phyloP scores from a whole-genome alignment of 2,113 vertebrate genomes.

The Aspidoscelis tigris region DNA sequence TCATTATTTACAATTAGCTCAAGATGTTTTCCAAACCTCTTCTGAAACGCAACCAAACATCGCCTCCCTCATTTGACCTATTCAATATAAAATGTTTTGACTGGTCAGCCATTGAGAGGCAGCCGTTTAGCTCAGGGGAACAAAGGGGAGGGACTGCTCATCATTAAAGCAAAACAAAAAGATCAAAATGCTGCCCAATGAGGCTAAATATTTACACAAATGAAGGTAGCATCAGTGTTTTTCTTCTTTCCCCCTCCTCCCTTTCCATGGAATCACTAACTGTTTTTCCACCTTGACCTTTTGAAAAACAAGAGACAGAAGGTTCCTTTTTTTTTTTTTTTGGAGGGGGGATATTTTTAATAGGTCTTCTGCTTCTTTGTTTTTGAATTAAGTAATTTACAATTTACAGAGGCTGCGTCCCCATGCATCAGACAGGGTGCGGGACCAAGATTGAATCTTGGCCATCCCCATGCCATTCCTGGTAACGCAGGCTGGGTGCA shows the following conservation, averaged over 20 bases:
- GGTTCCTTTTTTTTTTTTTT: too few species aligned
- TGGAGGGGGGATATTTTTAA: neutral
- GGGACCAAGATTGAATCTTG: too few species aligned
- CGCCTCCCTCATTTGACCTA: conserved; percentile 36
- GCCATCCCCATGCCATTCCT: too few species aligned
- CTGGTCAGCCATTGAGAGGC: neutral
- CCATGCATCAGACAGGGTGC: too few species aligned
- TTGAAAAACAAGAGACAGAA: too few species aligned
- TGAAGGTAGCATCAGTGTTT: neutral
- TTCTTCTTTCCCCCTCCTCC: conserved; percentile 10
- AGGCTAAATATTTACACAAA: neutral
- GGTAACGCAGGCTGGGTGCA: too few species aligned
- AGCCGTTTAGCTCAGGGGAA: neutral
- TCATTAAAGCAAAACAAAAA: conserved; percentile 36
- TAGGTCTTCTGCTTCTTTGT: too few species aligned
- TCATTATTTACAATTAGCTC: conserved; percentile 53
- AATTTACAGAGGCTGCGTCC: too few species aligned
- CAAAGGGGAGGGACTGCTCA: conserved; percentile 7
- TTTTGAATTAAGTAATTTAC: too few species aligned
- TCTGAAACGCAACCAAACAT: conserved; percentile 15
- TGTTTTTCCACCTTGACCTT: neutral
- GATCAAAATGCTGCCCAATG: conserved; percentile 37
- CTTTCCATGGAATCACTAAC: conserved; percentile 26
- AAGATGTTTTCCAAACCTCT: conserved; percentile 38
- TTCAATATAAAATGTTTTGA: conserved; percentile 5